Evolutionary conservation across 2,888 invertebrate species (phyloP).

Genomic region (Rhogogaster chlorosoma): DNA sequence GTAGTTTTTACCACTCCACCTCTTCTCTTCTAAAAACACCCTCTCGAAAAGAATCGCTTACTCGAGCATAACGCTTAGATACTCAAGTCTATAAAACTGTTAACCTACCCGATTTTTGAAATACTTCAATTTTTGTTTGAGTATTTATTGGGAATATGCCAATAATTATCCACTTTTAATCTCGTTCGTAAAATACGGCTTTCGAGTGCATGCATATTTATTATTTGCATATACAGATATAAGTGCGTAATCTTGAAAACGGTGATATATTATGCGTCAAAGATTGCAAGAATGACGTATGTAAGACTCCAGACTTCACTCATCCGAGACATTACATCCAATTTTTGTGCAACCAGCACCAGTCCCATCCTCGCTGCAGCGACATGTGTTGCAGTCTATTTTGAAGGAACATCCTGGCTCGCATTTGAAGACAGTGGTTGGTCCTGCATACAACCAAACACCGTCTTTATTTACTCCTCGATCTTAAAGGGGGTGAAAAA

Average conservation of each 20-base stretch:
- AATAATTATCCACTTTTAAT: neutral
- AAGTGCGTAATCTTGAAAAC: neutral
- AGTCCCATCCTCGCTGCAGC: slow-evolving; percentile 79
- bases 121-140: too few relatives aligned
- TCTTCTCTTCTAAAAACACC: too few relatives aligned
- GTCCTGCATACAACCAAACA: neutral
- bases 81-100: too few relatives aligned
- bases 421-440: slow-evolving; percentile 65
- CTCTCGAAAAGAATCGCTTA: too few relatives aligned
- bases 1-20: too few relatives aligned
- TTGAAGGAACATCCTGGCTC: slow-evolving; percentile 79
- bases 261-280: neutral
- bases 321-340: slow-evolving; percentile 48
- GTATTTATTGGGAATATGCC: neutral
- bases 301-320: neutral
- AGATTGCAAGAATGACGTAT: neutral
- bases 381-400: slow-evolving; percentile 79
- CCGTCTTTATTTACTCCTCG: neutral
- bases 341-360: slow-evolving; percentile 78
- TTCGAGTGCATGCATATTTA: neutral
- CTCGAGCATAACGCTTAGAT: too few relatives aligned
- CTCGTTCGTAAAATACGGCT: neutral
- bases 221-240: neutral
- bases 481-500: neutral
- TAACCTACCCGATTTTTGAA: too few relatives aligned